phyloP scores from a whole-genome alignment of 2,113 vertebrate species.

The Parotia lawesii region DNA sequence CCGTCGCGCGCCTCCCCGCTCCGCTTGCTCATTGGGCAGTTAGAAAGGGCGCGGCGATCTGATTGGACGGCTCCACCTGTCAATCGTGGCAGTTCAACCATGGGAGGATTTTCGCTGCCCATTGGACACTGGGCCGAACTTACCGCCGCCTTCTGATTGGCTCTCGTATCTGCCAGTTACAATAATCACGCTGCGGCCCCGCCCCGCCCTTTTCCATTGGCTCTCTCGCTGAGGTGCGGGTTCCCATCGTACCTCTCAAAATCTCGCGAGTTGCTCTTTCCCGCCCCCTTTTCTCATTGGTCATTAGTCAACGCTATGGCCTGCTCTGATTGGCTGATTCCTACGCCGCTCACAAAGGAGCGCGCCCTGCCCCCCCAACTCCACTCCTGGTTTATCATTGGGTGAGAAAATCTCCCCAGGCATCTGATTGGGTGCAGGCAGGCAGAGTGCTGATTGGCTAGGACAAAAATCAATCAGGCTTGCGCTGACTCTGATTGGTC shows the following conservation, averaged over 20 bases:
- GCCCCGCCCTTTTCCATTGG: neutral
- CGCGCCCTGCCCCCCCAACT: neutral
- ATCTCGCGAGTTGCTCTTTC: neutral
- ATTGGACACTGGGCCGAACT: neutral
- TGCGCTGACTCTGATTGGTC: fast-evolving
- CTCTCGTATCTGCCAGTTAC: fast-evolving
- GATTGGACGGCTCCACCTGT: fast-evolving
- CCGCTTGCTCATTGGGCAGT: neutral
- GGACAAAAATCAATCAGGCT: fast-evolving
- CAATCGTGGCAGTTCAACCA: neutral
- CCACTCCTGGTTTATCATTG: conserved; percentile 19
- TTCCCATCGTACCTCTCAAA: neutral
- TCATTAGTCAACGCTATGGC: fast-evolving
- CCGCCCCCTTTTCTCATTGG: conserved; percentile 38
- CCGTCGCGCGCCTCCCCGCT: neutral
- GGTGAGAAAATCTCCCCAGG: neutral
- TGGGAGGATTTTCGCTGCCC: neutral
- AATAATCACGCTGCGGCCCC: neutral
- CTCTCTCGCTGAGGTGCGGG: neutral
- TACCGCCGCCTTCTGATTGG: neutral
- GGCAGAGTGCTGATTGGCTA: fast-evolving
- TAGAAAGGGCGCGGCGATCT: conserved; percentile 8
- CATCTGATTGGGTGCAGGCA: neutral
- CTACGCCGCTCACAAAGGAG: neutral
- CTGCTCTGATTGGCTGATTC: neutral